Evolutionary conservation across 2,113 vertebrate species (phyloP).

Genomic region (Acinonyx jubatus): DNA sequence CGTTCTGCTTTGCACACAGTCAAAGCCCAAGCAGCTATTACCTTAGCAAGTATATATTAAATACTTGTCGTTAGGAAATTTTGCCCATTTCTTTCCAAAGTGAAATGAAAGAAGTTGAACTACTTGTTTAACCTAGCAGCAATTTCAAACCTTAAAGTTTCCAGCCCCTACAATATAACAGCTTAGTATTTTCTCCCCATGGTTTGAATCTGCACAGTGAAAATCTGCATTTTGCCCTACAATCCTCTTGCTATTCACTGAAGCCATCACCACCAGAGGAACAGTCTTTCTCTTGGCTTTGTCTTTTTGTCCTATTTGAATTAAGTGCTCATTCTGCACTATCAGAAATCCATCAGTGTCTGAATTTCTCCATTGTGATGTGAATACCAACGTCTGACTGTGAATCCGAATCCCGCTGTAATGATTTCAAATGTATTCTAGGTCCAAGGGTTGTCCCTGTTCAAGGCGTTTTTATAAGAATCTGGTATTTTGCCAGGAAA

Average conservation of each 20-base stretch:
- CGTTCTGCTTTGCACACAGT: not conserved
- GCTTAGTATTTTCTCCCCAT: not conserved
- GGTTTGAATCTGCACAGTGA: not conserved
- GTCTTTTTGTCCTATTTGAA: not conserved
- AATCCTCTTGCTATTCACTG: not conserved
- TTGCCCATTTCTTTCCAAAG: not conserved
- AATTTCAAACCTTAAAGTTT: constrained; percentile 40
- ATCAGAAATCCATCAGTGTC: not conserved
- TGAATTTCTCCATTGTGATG: not conserved
- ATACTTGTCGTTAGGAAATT: not conserved
- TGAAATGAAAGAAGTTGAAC: not conserved
- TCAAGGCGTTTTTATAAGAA: constrained; percentile 31
- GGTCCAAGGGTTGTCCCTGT: not conserved
- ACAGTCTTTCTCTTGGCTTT: not conserved
- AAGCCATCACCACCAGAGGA: not conserved
- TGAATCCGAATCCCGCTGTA: not conserved
- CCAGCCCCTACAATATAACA: not conserved
- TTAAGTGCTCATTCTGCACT: not conserved
- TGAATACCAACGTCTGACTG: not conserved
- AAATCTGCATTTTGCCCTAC: not conserved
- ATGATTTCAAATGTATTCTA: constrained; percentile 50
- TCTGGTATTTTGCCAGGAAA: constrained; percentile 46
- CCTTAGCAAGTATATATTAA: not conserved
- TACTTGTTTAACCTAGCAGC: not conserved
- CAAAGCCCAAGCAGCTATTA: not conserved